Conservation (phyloP, 2,113 vertebrate genomes). For the Notothenia coriiceps region DNA sequence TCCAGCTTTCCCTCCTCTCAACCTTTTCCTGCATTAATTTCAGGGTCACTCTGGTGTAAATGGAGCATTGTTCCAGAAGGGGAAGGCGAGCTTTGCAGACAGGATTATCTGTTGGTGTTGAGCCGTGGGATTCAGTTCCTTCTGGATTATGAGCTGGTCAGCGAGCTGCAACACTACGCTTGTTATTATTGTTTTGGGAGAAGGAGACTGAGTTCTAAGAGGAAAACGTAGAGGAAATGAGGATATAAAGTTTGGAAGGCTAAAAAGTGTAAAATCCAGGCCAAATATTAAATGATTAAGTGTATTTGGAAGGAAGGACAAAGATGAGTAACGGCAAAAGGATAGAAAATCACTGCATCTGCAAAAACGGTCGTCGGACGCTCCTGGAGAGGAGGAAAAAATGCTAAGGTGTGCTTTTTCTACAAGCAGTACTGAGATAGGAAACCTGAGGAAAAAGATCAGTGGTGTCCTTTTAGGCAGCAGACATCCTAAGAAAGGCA, state of each 20-base stretch:
- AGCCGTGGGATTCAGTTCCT: slow-evolving; percentile 77
- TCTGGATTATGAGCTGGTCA: slow-evolving; percentile 78
- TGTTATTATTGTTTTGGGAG: slow-evolving; percentile 79
- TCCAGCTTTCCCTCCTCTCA: slow-evolving; percentile 21
- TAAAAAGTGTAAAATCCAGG: not conserved
- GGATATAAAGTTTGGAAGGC: slow-evolving; percentile 8
- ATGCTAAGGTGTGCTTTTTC: slow-evolving; percentile 49
- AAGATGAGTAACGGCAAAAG: slow-evolving; percentile 41
- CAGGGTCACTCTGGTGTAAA: slow-evolving; percentile 74
- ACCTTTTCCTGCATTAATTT: slow-evolving; percentile 39
- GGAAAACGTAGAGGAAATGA: slow-evolving; percentile 20
- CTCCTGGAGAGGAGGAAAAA: slow-evolving; percentile 46
- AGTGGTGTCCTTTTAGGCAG: slow-evolving; percentile 39
- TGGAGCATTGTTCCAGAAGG: slow-evolving; percentile 78
- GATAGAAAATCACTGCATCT: slow-evolving; percentile 66
- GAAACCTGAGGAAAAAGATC: slow-evolving; percentile 61
- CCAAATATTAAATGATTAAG: slow-evolving; percentile 37
- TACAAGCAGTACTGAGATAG: slow-evolving; percentile 21
- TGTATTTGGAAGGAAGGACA: slow-evolving; percentile 46
- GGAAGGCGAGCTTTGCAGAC: slow-evolving; percentile 70
- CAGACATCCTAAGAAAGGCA: not conserved
- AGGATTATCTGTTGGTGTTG: slow-evolving; percentile 80
- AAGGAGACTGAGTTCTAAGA: slow-evolving; percentile 52
- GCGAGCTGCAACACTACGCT: slow-evolving; percentile 79
- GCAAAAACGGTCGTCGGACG: slow-evolving; percentile 51